Conservation (phyloP, 2,888 invertebrate genomes). For the Drosophila lutescens region DNA sequence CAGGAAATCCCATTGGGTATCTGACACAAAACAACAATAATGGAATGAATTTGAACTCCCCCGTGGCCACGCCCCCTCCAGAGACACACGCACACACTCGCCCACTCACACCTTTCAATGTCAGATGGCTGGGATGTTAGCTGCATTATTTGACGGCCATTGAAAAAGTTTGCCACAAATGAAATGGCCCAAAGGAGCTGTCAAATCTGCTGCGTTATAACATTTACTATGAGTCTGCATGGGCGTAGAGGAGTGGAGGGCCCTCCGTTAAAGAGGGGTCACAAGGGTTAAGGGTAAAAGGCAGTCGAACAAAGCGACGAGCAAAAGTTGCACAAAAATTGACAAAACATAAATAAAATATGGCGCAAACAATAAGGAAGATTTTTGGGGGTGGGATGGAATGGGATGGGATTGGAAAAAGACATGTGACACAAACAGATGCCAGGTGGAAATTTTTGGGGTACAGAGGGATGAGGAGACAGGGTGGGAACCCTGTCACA, state of each 20-base stretch:
- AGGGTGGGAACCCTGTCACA: conserved; percentile 38
- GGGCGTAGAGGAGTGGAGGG: not conserved
- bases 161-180: conserved; percentile 46
- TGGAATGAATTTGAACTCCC: conserved; percentile 27
- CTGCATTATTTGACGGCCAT: conserved; percentile 47
- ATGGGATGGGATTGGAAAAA: not conserved
- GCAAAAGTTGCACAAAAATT: conserved; percentile 69
- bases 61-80: conserved; percentile 3
- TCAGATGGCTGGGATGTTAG: conserved; percentile 18
- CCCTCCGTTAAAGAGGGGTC: not conserved
- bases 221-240: conserved; percentile 49
- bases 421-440: conserved; percentile 61
- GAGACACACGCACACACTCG: not conserved
- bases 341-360: conserved; percentile 80
- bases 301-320: conserved; percentile 45
- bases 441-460: conserved; percentile 47
- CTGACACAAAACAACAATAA: conserved; percentile 34
- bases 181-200: conserved; percentile 68
- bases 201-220: conserved; percentile 71
- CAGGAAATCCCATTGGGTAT: conserved; percentile 30
- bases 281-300: conserved; percentile 24
- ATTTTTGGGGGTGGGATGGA: conserved; percentile 4
- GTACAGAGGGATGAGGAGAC: no score
- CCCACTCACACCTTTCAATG: conserved; percentile 25
- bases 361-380: conserved; percentile 60